Evolutionary conservation across 2,113 vertebrate genomes (phyloP).

Genomic region (Urocynchramus pylzowi): DNA sequence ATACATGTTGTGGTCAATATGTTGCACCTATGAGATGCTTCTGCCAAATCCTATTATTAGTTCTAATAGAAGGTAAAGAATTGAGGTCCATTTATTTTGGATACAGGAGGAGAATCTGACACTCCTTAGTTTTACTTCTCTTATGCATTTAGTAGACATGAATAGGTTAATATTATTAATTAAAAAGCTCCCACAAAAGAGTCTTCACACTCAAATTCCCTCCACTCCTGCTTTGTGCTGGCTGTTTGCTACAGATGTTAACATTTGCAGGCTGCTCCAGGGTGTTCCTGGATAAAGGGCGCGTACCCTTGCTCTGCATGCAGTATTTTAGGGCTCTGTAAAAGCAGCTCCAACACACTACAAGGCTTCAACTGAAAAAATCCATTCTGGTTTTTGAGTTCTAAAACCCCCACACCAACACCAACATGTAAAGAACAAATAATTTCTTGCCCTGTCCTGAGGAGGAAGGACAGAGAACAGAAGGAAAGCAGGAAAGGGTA

Average conservation of each 20-base stretch:
- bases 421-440: not conserved
- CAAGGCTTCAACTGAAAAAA: not conserved
- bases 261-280: not conserved
- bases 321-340: not conserved
- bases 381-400: not conserved
- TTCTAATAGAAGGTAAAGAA: not conserved
- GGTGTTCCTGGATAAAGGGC: not conserved
- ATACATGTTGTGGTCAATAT: not conserved
- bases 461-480: not conserved
- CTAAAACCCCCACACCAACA: not conserved
- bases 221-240: not conserved
- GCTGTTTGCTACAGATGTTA: not conserved
- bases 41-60: not conserved
- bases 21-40: not conserved
- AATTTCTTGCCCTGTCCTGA: not conserved
- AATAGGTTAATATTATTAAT: not conserved
- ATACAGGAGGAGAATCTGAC: not conserved
- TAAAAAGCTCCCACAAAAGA: not conserved
- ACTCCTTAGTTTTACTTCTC: not conserved
- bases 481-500: not conserved
- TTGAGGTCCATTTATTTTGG: not conserved
- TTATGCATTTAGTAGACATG: not conserved
- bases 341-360: not conserved
- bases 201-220: not conserved
- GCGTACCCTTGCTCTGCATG: accelerated